Base-by-base conservation (phyloP, 2,888 invertebrate genomes). In the Xylota sylvarum region DNA sequence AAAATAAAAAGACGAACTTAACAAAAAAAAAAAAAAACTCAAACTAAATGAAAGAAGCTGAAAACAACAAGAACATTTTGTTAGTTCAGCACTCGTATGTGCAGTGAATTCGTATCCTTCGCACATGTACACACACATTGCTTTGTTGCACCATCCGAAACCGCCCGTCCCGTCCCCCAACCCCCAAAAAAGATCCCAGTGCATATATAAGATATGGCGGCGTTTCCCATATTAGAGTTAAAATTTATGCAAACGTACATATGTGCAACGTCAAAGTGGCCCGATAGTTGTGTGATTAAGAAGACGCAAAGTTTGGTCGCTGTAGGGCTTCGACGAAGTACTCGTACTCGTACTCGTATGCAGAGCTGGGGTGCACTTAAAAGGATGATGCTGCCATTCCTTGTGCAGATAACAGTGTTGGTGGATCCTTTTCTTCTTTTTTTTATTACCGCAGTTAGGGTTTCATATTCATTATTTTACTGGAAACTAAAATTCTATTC, bases 241-340 rank as follows among this genome's bases (percentile, higher is more conserved):
- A 85, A 85, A 85, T 85, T 85, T 85, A 85, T 85, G 85, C 85
- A 81, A 80, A 81, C 81, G 65, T 81, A 81, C 81, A 85, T 85
- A 76, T 81, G 85, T 85, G 85, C 81, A 85, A 72, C 81, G 81
- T 85, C 81, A 81, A 85, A 85, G 85, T 85, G 85, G 81, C 85
- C 76, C 85, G 85, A 85, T 85, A 85, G 85, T 85, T 85, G 85
- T 85, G 85, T 85, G 85, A 85, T 85, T 85, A 85, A 85, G 85
- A 85, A 81, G 76, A 85, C 85, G 76, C 81, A 85, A 85, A 85
- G 85, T 85, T 85, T 85, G 85, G 85, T 85, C 81, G 85, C 85
- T 77, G 46, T 62, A 85, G 85, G 85, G 85, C 81, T 85, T 72
- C 40, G 76, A 55, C 72, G 48, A 77, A 85, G 76, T 81, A 37